These are phyloP conservation scores for Lycaon pictus DNA, from an alignment of 2,113 vertebrate species.

Conservation along the genomic window DNA sequence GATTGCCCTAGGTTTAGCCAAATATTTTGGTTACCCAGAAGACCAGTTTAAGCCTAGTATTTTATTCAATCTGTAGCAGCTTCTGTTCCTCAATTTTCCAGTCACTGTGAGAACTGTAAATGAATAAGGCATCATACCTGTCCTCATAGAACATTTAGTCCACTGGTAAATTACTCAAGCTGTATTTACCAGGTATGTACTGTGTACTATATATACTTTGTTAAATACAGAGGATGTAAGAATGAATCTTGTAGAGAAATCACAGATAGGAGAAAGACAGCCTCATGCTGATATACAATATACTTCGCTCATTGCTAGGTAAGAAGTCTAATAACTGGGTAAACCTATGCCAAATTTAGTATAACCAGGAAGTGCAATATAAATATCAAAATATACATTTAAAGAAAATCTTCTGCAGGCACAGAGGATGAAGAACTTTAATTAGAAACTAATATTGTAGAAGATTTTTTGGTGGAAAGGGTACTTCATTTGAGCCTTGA, in stretches of 20 bases:
- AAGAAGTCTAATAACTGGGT: conserved; percentile 6
- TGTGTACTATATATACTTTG: background rate
- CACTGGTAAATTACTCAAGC: conserved; percentile 28
- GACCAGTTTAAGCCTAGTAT: background rate
- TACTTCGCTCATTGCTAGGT: background rate
- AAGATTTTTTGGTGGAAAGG: background rate
- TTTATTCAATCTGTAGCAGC: conserved; percentile 25
- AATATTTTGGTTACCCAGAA: background rate
- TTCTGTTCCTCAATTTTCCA: conserved; percentile 52
- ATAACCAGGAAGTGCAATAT: background rate
- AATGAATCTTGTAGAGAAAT: background rate
- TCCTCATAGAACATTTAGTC: background rate
- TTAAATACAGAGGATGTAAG: background rate
- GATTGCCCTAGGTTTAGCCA: background rate
- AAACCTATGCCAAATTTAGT: background rate
- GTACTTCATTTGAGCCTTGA: background rate
- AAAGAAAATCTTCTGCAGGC: background rate
- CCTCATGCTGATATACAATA: background rate
- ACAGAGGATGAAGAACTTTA: background rate
- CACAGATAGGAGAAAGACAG: background rate
- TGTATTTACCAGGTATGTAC: conserved; percentile 26
- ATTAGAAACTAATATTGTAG: background rate
- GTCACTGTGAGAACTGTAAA: conserved; percentile 44
- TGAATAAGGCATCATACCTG: background rate
- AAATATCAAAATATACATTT: background rate